A percentile compares a stretch with the other conserved stretches of the same genome.
These are phyloP conservation scores for Melitaea cinxia DNA, from an alignment of 1,140 invertebrate genomes.

Conservation along the genomic window DNA sequence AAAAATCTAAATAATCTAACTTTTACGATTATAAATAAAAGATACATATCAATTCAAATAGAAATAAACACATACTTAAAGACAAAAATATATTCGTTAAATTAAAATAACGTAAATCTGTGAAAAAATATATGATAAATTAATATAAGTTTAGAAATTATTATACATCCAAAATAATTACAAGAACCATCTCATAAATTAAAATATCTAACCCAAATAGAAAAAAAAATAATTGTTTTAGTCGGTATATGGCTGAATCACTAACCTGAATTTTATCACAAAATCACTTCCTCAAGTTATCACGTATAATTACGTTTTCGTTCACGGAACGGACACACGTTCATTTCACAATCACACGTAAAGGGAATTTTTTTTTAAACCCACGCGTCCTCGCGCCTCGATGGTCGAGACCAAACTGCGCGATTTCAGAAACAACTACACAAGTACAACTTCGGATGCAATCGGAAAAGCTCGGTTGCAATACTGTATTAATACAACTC, in stretches of 20 bases:
- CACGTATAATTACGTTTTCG: conserved; percentile 40
- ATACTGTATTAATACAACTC: conserved; percentile 5
- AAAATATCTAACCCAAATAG: no score
- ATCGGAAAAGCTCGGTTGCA: conserved; percentile 42
- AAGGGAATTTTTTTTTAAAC: conserved; percentile 8
- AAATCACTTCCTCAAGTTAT: conserved; percentile 23
- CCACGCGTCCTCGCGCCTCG: conserved; percentile 33
- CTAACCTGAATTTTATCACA: conserved; percentile 29
- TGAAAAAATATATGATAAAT: no score
- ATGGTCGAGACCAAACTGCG: conserved; percentile 44
- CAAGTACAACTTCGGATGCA: conserved; percentile 31
- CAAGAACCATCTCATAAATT: no score
- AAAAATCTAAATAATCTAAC: no score
- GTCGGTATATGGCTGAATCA: no score
- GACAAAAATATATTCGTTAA: no score
- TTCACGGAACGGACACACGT: conserved; percentile 43
- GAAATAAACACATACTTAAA: no score
- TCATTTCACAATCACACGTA: conserved; percentile 47
- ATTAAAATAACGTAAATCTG: no score
- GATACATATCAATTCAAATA: no score
- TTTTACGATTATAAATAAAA: no score
- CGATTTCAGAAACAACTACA: conserved; percentile 6
- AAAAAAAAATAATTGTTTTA: neutral
- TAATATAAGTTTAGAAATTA: no score
- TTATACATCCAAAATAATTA: no score